Conservation (phyloP, 1,140 invertebrate genomes). For the Drosophila kikkawai region DNA sequence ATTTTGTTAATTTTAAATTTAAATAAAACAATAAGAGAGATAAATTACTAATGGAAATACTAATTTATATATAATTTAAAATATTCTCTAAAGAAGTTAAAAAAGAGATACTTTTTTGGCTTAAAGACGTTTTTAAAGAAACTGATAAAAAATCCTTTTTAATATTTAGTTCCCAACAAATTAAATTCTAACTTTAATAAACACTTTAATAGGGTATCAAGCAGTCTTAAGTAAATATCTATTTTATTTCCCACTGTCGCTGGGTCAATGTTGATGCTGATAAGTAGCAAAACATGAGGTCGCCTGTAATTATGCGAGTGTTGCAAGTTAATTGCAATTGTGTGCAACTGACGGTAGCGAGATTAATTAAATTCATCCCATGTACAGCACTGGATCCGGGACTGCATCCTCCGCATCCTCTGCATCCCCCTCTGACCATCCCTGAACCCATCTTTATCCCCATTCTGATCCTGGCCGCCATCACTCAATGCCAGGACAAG, state of each 20-base stretch:
- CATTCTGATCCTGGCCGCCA: conserved; percentile 42
- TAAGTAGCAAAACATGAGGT: conserved; percentile 84
- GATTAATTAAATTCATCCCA: conserved; percentile 84
- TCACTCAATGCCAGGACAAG: conserved; percentile 71
- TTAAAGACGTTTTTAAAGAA: too few species aligned
- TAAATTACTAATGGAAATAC: too few species aligned
- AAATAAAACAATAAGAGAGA: background rate
- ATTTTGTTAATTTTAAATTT: background rate
- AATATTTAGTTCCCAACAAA: background rate
- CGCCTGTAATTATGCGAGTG: conserved; percentile 84
- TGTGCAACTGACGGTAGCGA: conserved; percentile 83
- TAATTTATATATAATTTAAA: too few species aligned
- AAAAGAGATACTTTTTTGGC: too few species aligned
- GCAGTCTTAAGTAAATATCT: background rate
- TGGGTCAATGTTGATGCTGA: conserved; percentile 83
- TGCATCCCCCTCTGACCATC: background rate
- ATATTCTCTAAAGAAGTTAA: too few species aligned
- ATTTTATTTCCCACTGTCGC: conserved; percentile 22
- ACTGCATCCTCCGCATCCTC: conserved; percentile 16
- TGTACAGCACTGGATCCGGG: conserved; percentile 25
- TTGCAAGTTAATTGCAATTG: conserved; percentile 85
- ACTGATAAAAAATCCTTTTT: too few species aligned
- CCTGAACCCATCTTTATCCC: background rate
- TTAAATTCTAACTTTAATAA: background rate
- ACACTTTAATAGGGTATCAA: conserved; percentile 4